phyloP scores from a whole-genome alignment of 2,113 vertebrate genomes.

The Macroglossus sobrinus region DNA sequence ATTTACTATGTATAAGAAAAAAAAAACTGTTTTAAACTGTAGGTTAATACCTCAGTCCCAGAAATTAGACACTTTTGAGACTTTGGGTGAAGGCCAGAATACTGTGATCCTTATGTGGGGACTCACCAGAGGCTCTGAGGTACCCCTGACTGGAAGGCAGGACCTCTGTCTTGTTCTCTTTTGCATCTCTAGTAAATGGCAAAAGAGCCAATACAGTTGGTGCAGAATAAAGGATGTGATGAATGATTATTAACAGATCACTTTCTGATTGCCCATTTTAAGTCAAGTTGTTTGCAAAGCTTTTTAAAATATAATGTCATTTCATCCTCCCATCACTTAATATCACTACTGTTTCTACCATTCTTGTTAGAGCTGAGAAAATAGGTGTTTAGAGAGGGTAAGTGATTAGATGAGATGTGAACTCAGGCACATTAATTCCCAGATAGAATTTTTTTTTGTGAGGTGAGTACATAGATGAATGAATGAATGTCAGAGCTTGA shows the following conservation, averaged over 20 bases:
- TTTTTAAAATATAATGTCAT: neutral
- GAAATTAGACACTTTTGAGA: neutral
- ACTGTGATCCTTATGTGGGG: neutral
- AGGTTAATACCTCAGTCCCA: neutral
- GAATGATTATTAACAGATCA: neutral
- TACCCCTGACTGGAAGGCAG: neutral
- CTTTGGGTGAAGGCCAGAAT: neutral
- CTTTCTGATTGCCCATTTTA: neutral
- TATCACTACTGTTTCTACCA: neutral
- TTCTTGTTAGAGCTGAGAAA: neutral
- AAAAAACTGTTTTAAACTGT: neutral
- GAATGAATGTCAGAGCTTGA: neutral
- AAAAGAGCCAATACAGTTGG: neutral
- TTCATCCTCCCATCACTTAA: neutral
- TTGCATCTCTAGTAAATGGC: neutral
- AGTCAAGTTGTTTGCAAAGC: neutral
- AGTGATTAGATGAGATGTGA: neutral
- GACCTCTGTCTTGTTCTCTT: neutral
- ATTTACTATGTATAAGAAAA: neutral
- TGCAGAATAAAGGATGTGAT: neutral
- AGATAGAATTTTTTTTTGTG: neutral
- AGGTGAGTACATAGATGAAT: neutral
- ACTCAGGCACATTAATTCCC: neutral
- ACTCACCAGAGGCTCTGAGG: neutral
- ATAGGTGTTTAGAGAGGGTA: neutral